A percentile compares a stretch with the other conserved stretches of the same genome.
These are phyloP conservation scores for Spialia ferax DNA, from an alignment of 2,888 invertebrate species.

Conservation along the genomic window DNA sequence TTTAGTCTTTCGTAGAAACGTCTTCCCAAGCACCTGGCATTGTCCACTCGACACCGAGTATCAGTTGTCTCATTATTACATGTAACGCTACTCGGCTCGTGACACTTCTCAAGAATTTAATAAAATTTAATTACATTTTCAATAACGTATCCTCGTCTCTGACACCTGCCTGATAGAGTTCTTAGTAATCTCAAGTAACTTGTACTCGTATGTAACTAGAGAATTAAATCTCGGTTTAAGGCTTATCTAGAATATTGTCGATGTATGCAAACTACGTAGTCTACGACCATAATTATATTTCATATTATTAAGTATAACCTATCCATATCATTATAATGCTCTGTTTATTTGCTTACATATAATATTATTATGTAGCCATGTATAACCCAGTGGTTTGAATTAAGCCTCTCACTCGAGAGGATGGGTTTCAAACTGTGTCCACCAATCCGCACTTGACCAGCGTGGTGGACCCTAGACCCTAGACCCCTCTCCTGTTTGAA, in stretches of 20 bases:
- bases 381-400: no score
- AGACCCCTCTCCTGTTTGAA: no score
- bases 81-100: neutral
- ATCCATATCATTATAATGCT: no score
- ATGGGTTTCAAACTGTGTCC: no score
- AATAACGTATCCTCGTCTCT: neutral
- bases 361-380: no score
- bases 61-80: slow-evolving; percentile 4
- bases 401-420: no score
- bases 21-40: slow-evolving; percentile 6
- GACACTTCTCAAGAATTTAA: slow-evolving; percentile 10
- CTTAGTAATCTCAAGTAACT: neutral
- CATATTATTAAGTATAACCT: no score
- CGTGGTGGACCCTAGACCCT: no score
- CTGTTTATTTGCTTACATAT: no score
- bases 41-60: neutral
- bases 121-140: slow-evolving; percentile 12
- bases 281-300: no score
- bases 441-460: no score
- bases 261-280: no score
- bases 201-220: neutral
- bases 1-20: neutral
- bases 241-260: neutral
- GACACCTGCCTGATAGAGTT: neutral
- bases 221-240: neutral